Conservation (phyloP, 2,113 vertebrate genomes). For the Carassius gibelio region DNA sequence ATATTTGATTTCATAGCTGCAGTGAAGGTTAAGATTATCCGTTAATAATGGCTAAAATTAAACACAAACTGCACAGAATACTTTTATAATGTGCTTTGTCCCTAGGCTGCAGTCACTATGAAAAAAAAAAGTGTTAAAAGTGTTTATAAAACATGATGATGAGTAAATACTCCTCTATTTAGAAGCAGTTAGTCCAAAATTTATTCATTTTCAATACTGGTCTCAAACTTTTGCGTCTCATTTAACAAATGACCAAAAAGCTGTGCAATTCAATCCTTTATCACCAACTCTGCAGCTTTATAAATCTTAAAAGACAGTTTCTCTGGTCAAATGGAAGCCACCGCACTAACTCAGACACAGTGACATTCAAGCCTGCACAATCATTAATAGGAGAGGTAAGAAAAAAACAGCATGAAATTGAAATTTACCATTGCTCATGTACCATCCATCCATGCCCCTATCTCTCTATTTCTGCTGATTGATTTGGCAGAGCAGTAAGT, state of each 20-base stretch:
- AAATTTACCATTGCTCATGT: slow-evolving; percentile 48
- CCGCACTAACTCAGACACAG: neutral
- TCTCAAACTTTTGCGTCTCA: neutral
- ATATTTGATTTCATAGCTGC: neutral
- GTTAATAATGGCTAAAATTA: neutral
- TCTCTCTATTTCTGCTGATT: slow-evolving; percentile 50
- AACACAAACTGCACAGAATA: neutral
- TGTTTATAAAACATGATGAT: neutral
- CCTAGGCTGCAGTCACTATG: neutral
- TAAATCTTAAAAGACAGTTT: slow-evolving; percentile 6
- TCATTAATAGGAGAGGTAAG: slow-evolving; percentile 26
- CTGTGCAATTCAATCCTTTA: neutral
- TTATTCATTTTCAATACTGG: neutral
- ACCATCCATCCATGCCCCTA: slow-evolving; percentile 12
- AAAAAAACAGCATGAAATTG: slow-evolving; percentile 40
- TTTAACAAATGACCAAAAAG: neutral
- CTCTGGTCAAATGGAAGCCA: slow-evolving; percentile 1
- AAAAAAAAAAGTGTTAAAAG: neutral
- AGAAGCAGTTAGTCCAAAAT: neutral
- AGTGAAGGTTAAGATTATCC: neutral
- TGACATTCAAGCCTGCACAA: neutral
- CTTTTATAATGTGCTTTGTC: neutral
- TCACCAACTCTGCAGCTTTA: neutral
- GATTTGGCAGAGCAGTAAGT: slow-evolving; percentile 43
- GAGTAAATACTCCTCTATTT: too few species aligned